phyloP scores from a whole-genome alignment of 2,888 invertebrate genomes.

The Pseudococcus viburni region DNA sequence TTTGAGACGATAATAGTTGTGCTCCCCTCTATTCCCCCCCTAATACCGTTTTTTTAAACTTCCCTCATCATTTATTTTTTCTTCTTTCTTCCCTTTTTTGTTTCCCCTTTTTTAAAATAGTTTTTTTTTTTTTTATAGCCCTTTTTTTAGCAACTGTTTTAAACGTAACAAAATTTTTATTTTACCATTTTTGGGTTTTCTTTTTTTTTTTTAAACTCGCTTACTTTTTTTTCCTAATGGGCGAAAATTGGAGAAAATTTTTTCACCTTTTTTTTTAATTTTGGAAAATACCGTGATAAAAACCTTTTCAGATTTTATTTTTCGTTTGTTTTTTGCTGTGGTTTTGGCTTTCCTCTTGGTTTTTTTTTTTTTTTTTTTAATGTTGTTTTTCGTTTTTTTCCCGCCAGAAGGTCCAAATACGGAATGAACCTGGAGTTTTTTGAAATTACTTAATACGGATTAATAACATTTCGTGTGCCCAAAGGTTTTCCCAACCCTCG shows the following conservation, averaged over 20 bases:
- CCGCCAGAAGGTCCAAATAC: background rate
- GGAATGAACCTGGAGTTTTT: background rate
- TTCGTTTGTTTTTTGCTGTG: slow-evolving; percentile 7
- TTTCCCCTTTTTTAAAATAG: background rate
- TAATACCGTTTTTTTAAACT: slow-evolving; percentile 56
- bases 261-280: too few species aligned
- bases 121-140: slow-evolving; percentile 54
- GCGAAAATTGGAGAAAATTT: too few species aligned
- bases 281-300: too few species aligned
- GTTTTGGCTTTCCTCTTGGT: too few species aligned
- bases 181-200: too few species aligned
- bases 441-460: too few species aligned
- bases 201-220: too few species aligned
- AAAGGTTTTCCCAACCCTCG: background rate
- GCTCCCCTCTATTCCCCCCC: too few species aligned
- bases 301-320: too few species aligned
- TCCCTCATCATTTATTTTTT: slow-evolving; percentile 51
- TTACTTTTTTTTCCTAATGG: too few species aligned
- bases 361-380: background rate
- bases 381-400: background rate
- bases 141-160: slow-evolving; percentile 57
- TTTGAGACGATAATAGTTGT: slow-evolving; percentile 56
- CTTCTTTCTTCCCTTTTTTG: background rate
- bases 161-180: slow-evolving; percentile 45
- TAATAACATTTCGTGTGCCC: too few species aligned